These are phyloP conservation scores for Oxyura jamaicensis DNA, from an alignment of 2,113 vertebrate genomes.

Conservation along the genomic window DNA sequence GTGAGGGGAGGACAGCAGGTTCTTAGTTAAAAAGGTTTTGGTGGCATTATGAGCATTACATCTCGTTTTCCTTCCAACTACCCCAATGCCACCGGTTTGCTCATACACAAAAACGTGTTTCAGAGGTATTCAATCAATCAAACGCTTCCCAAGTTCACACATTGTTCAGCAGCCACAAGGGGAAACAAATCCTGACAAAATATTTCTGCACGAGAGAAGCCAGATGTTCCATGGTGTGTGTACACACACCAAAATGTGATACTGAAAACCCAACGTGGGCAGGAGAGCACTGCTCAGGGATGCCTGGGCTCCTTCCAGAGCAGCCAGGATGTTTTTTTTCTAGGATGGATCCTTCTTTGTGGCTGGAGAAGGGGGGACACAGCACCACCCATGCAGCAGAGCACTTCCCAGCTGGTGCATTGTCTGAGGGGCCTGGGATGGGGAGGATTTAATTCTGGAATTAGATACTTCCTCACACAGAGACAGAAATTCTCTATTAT, in stretches of 20 bases:
- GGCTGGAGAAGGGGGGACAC: not conserved
- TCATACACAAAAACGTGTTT: not conserved
- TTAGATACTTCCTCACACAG: not conserved
- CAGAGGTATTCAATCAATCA: not conserved
- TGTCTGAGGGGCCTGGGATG: accelerated
- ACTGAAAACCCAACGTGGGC: not conserved
- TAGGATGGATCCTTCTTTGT: not conserved
- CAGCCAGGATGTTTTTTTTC: not conserved
- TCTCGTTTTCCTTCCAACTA: not conserved
- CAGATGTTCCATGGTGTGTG: accelerated
- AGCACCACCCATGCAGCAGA: not conserved
- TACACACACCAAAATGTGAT: not conserved
- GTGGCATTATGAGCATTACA: not conserved
- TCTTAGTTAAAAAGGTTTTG: not conserved
- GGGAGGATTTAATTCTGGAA: not conserved
- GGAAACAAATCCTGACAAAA: not conserved
- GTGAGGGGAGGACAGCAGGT: not conserved
- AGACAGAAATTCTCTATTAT: not conserved
- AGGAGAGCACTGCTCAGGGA: not conserved
- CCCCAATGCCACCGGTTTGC: not conserved
- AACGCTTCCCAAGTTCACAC: not conserved
- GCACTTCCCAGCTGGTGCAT: not conserved
- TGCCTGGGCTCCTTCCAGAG: not conserved
- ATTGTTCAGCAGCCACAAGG: not conserved
- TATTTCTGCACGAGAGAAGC: not conserved